Percentiles rank a stretch among this genome's conserved stretches.
These are phyloP conservation scores for Hemiprocne comata DNA, from an alignment of 2,113 vertebrate species.

Conservation along the genomic window DNA sequence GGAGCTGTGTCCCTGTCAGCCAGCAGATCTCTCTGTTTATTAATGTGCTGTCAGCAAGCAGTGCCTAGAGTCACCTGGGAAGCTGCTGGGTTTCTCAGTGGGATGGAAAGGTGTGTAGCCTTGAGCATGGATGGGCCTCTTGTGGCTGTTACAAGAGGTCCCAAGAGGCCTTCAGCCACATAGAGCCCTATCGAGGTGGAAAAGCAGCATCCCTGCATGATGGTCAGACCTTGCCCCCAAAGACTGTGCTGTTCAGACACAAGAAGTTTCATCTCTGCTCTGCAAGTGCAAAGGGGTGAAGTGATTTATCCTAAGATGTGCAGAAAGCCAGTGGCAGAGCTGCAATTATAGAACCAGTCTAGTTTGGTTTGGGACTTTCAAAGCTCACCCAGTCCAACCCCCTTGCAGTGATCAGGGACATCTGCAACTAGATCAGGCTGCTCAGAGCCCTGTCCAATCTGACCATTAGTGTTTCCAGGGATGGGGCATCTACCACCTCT, in stretches of 20 bases:
- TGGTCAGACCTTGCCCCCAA: rapidly evolving
- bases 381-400: not conserved
- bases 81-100: not conserved
- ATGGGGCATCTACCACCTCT: not conserved
- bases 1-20: not conserved
- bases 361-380: not conserved
- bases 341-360: not conserved
- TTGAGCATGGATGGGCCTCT: not conserved
- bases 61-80: not conserved
- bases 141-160: not conserved
- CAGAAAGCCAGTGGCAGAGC: not conserved
- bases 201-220: not conserved
- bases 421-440: not conserved
- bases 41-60: not conserved
- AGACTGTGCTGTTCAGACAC: rapidly evolving
- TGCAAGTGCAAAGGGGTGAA: not conserved
- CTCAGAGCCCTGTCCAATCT: not conserved
- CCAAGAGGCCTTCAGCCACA: not conserved
- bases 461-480: not conserved
- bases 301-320: rapidly evolving
- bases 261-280: no score
- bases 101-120: no score
- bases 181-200: rapidly evolving
- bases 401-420: not conserved
- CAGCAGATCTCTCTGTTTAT: not conserved